Conservation (phyloP, 2,888 invertebrate genomes). For the Masnerella sp. region DNA sequence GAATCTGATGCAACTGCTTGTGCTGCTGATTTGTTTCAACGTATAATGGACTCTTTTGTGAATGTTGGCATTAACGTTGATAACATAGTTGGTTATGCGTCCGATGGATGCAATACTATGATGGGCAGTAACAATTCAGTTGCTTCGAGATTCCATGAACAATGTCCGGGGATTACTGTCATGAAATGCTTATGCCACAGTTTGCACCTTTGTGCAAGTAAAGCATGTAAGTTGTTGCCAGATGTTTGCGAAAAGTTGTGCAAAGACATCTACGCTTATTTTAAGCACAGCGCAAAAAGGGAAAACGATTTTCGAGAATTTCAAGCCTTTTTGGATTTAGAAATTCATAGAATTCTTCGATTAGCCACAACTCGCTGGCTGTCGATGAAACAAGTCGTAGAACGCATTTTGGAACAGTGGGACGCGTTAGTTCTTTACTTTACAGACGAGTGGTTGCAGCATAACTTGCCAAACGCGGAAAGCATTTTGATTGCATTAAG, state of each 20-base stretch:
- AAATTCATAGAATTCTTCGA: constrained; percentile 63
- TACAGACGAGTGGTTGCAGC: neutral
- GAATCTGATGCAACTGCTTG: constrained; percentile 16
- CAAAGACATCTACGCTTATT: neutral
- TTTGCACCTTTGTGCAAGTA: constrained; percentile 65
- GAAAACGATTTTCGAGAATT: constrained; percentile 28
- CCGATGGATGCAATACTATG: constrained; percentile 63
- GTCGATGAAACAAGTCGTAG: constrained; percentile 62
- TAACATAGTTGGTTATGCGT: constrained; percentile 67
- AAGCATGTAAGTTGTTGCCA: constrained; percentile 65
- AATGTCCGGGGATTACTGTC: constrained; percentile 62
- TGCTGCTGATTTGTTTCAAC: constrained; percentile 49
- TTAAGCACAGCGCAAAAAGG: constrained; percentile 7
- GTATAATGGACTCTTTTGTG: constrained; percentile 45
- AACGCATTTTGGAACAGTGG: constrained; percentile 67
- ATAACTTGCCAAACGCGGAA: neutral
- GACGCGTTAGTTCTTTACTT: constrained; percentile 17
- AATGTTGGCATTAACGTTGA: constrained; percentile 44
- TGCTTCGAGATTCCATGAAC: constrained; percentile 55
- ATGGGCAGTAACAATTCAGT: constrained; percentile 68
- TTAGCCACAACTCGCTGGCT: constrained; percentile 67
- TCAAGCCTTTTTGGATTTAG: constrained; percentile 60
- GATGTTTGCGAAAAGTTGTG: neutral
- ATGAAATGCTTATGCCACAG: constrained; percentile 68
- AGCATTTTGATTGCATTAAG: neutral